Evolutionary conservation across 64 coral and sea anemone genomes (phyloP).

Genomic region (Actinia equina): DNA sequence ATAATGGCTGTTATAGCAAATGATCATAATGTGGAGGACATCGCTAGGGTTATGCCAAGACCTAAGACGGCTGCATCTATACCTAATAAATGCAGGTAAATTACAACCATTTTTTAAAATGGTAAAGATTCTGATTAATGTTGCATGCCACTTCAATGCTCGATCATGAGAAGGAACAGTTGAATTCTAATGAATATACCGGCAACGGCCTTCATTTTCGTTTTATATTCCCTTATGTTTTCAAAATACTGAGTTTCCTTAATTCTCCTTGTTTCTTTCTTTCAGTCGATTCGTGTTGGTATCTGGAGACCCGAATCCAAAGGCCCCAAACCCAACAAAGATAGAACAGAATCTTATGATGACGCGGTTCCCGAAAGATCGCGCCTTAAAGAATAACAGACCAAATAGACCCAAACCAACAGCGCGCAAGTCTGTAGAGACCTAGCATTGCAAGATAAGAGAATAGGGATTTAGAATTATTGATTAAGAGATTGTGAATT

Average conservation of each 20-base stretch:
- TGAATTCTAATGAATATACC: too few relatives aligned
- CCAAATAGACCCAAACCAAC: neutral
- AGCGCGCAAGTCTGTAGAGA: neutral
- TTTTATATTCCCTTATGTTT: too few relatives aligned
- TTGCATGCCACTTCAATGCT: too few relatives aligned
- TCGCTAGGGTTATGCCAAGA: constrained; percentile 61
- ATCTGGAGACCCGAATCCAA: neutral
- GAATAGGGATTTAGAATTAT: neutral
- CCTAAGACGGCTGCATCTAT: constrained; percentile 65
- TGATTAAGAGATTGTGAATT: neutral
- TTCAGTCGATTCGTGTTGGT: constrained; percentile 16
- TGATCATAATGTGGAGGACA: constrained; percentile 71
- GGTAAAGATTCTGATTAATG: neutral
- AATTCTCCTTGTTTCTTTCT: neutral
- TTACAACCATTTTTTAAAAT: too few relatives aligned
- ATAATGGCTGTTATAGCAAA: constrained; percentile 47
- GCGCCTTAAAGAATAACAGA: neutral
- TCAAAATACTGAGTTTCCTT: too few relatives aligned
- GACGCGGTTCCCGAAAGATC: constrained; percentile 12
- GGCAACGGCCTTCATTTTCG: too few relatives aligned
- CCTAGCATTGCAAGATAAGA: neutral
- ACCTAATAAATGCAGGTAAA: constrained; percentile 76
- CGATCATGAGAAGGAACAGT: too few relatives aligned
- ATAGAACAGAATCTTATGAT: neutral
- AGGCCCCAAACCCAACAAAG: neutral